Evolutionary conservation across 1,140 invertebrate genomes (phyloP), one percentile per base, ranked within the genome.

Genomic region (Sarcophaga bullata): DNA sequence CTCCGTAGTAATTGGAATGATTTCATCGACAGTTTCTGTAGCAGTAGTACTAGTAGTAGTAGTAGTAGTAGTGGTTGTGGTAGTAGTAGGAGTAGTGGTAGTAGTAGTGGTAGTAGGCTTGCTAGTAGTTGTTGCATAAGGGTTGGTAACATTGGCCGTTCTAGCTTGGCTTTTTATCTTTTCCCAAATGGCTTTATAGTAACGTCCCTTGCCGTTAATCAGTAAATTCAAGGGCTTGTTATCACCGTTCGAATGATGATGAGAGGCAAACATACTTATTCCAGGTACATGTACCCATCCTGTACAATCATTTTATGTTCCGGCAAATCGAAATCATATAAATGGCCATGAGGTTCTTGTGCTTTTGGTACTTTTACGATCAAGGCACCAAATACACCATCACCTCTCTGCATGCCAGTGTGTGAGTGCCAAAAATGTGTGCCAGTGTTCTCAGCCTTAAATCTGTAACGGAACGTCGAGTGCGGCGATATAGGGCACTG

Each of bases 361-460:
- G 73, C 94, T 84, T 92, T 92, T 85, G 97, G 96, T 86, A 95
- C 95, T 0, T 94, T 88, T 37, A 90, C 84, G 25, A 97, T 93
- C 17, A 97, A 90, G 0, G 95, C 91, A 0, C 96, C 96, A 82
- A 95, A 95, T 0, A 94, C 92, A 0, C 96, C 96, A 85, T 97
- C 97, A 8, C 94, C 93, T 37, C 95, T 89, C 90, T 97, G 96
- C 89, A 95, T 93, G 15, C 96, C 96, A 90, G 91, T 91, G 81
- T 93, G 97, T 2, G 96, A 96, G 89, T 98, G 97, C 95, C 96
- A 98, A 90, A 97, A 98, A 87, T 98, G 96, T 0, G 97, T 98
- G 68, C 97, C 97, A 1, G 93, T 90, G 84, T 95, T 94, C 0
- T 90, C 91, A 0, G 95, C 95, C 6, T 91, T 92, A 88, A 95